Conservation (phyloP, 2,888 invertebrate genomes). For the Aethes cnicana region DNA sequence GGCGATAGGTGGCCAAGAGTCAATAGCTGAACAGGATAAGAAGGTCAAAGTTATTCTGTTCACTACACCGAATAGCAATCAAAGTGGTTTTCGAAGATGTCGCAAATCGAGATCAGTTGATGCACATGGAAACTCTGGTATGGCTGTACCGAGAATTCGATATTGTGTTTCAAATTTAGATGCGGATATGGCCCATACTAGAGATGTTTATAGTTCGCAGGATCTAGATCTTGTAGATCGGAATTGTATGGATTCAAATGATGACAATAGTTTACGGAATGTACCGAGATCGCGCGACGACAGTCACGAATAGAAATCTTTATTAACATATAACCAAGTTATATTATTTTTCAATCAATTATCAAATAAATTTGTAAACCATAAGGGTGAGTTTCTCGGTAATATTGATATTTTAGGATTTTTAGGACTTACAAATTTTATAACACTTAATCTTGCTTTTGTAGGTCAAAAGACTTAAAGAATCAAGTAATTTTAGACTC, state of each 20-base stretch:
- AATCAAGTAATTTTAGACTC: too few species aligned
- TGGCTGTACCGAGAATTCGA: neutral
- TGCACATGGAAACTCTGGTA: neutral
- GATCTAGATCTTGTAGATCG: neutral
- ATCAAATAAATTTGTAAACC: too few species aligned
- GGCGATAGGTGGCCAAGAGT: too few species aligned
- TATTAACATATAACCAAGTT: too few species aligned
- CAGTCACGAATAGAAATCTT: neutral
- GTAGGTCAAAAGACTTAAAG: too few species aligned
- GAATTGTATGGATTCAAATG: neutral
- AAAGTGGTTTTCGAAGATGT: neutral
- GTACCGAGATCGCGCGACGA: neutral
- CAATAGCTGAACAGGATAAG: neutral
- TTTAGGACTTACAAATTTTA: too few species aligned
- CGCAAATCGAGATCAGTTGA: neutral
- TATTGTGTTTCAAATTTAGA: neutral
- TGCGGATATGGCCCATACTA: neutral
- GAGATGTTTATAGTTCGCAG: neutral
- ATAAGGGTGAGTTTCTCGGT: slow-evolving; percentile 7
- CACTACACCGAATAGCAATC: neutral
- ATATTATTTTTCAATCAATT: too few species aligned
- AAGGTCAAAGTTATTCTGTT: neutral
- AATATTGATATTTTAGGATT: neutral
- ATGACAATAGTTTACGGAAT: neutral
- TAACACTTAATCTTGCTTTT: too few species aligned